phyloP scores from a whole-genome alignment of 2,888 invertebrate genomes.

The Netelia virgata region DNA sequence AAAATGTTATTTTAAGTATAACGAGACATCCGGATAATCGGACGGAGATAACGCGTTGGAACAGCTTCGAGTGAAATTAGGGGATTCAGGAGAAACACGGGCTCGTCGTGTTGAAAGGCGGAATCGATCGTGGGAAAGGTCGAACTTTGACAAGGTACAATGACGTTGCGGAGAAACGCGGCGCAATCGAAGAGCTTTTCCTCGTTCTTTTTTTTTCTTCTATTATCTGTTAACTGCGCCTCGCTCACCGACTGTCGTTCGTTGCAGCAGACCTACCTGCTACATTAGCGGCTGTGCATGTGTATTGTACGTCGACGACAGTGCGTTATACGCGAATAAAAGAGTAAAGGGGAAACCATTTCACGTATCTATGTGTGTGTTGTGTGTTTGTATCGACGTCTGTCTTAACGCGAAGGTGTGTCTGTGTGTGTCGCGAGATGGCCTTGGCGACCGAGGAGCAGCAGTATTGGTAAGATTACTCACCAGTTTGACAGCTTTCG shows the following conservation, averaged over 20 bases:
- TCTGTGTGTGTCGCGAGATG: constrained; percentile 36
- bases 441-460: constrained; percentile 66
- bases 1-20: constrained; percentile 26
- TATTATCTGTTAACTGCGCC: background rate
- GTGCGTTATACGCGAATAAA: background rate
- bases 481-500: constrained; percentile 84
- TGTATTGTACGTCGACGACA: background rate
- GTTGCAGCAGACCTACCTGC: background rate
- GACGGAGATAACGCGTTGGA: background rate
- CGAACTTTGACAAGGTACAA: constrained; percentile 36
- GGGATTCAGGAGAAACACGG: background rate
- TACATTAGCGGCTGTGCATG: background rate
- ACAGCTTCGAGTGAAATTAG: background rate
- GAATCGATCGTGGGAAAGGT: constrained; percentile 59
- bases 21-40: constrained; percentile 13
- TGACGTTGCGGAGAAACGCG: constrained; percentile 16
- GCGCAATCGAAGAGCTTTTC: background rate
- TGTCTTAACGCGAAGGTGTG: background rate
- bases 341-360: background rate
- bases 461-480: constrained; percentile 70
- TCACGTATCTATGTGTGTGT: constrained; percentile 26
- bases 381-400: constrained; percentile 3
- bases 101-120: background rate
- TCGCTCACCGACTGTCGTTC: no score
- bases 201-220: constrained; percentile 3